A percentile compares a stretch with the other conserved stretches of the same genome.
Conservation (phyloP, 2,113 vertebrate genomes). For the Urocolius indicus region DNA sequence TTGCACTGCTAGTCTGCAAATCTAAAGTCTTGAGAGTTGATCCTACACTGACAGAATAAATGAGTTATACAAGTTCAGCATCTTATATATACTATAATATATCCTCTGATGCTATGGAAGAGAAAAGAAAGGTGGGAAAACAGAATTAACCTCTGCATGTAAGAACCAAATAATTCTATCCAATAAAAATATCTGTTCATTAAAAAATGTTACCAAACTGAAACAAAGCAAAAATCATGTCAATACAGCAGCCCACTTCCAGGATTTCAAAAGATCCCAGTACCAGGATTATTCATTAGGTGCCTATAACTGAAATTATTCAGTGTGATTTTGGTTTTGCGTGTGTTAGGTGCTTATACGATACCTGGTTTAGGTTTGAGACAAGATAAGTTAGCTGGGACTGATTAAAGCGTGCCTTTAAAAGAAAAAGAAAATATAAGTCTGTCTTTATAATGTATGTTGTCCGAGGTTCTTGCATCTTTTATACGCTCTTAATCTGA, state of each 20-base stretch:
- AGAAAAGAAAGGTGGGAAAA: neutral
- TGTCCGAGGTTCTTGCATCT: neutral
- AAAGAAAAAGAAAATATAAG: neutral
- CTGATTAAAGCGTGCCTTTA: neutral
- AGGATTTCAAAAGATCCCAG: neutral
- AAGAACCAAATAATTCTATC: neutral
- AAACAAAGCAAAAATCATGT: neutral
- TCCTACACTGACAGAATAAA: neutral
- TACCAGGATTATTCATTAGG: neutral
- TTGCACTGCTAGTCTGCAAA: neutral
- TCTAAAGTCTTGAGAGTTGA: neutral
- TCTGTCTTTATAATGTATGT: neutral
- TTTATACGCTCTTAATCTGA: neutral
- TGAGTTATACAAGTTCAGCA: neutral
- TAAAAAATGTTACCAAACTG: neutral
- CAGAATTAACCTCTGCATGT: neutral
- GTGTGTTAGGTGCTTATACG: neutral
- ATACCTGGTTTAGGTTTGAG: neutral
- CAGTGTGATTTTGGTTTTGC: neutral
- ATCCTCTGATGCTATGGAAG: neutral
- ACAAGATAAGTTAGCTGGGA: neutral
- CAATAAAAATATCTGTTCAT: neutral
- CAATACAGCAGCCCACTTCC: neutral
- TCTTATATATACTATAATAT: neutral
- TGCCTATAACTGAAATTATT: neutral